phyloP scores from a whole-genome alignment of 2,888 invertebrate species.

The Chloroclysta siterata region DNA sequence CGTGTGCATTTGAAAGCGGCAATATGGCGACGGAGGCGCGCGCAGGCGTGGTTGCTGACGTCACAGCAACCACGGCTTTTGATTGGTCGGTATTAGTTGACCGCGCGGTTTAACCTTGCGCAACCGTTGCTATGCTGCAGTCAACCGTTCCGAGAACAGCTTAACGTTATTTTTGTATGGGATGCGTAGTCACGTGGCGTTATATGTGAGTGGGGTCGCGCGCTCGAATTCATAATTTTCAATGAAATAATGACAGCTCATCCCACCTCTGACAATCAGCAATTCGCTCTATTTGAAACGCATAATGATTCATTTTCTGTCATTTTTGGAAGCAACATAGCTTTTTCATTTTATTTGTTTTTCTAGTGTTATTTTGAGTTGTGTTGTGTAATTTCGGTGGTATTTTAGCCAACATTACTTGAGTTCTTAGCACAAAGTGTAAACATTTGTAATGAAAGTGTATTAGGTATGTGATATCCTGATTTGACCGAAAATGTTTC shows the following conservation, averaged over 20 bases:
- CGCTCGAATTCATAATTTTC: constrained; percentile 6
- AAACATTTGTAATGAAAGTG: too few relatives aligned
- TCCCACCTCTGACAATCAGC: neutral
- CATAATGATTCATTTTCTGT: neutral
- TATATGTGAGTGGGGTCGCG: constrained; percentile 31
- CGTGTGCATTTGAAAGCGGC: constrained; percentile 59
- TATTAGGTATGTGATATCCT: too few relatives aligned
- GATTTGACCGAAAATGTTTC: too few relatives aligned
- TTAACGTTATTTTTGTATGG: constrained; percentile 43
- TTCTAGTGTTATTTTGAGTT: too few relatives aligned
- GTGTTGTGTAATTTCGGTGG: too few relatives aligned
- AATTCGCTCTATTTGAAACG: neutral
- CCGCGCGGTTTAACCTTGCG: constrained; percentile 77
- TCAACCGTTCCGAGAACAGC: constrained; percentile 68
- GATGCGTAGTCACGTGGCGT: constrained; percentile 43
- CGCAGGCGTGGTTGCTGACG: constrained; percentile 84
- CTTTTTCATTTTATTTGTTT: too few relatives aligned
- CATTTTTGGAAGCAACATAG: too few relatives aligned
- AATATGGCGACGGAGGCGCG: constrained; percentile 79
- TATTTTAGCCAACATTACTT: too few relatives aligned
- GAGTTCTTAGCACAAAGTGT: too few relatives aligned
- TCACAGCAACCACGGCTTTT: constrained; percentile 61
- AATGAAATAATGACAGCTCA: constrained; percentile 7
- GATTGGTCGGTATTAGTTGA: constrained; percentile 67
- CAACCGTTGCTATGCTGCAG: constrained; percentile 79